Percentiles rank a stretch among this genome's conserved stretches.
Conservation (phyloP, 2,797 vertebrate species). For the Rhyacichthys aspro region DNA sequence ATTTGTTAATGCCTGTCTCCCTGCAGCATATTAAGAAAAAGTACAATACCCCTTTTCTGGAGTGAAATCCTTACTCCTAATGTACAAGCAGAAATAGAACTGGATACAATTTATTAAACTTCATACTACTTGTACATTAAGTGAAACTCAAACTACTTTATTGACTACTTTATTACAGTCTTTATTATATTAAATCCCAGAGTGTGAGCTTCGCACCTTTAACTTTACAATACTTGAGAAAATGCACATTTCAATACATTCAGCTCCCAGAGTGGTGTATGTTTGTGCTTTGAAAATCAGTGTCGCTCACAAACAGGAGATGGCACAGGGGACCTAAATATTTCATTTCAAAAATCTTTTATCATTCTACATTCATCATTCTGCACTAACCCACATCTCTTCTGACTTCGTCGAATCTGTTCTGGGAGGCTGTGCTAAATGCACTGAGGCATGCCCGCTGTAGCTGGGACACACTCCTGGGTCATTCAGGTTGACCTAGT, state of each 20-base stretch:
- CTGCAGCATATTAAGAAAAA: no score
- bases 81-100: no score
- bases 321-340: constrained; percentile 60
- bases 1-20: no score
- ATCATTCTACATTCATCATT: constrained; percentile 60
- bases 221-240: constrained; percentile 19
- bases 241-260: constrained; percentile 12
- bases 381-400: constrained; percentile 57
- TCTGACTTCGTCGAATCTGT: constrained; percentile 29
- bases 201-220: neutral
- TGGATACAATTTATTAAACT: no score
- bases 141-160: neutral
- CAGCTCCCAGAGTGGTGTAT: constrained; percentile 24
- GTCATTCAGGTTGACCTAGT: constrained; percentile 52
- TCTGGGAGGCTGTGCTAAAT: constrained; percentile 26
- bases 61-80: no score
- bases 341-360: constrained; percentile 62
- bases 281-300: constrained; percentile 39
- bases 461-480: constrained; percentile 26
- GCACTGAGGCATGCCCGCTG: constrained; percentile 1
- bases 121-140: no score
- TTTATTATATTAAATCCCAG: neutral
- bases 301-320: constrained; percentile 43
- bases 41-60: no score
- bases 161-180: neutral